These are phyloP conservation scores for Larimichthys polyactis DNA, from an alignment of 2,113 vertebrate genomes.

Conservation along the genomic window DNA sequence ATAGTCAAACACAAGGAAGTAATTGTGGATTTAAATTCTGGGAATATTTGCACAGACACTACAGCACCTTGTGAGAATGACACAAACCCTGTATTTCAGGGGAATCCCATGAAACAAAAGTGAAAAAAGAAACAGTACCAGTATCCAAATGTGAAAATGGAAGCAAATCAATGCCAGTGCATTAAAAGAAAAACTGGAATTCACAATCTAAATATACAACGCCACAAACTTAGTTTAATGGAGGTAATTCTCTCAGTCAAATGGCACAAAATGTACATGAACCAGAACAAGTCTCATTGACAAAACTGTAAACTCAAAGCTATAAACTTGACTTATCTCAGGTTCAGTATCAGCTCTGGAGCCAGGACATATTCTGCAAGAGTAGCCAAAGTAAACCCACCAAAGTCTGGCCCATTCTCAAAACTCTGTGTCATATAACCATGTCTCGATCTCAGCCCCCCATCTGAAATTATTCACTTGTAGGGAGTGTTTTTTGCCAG, in stretches of 20 bases:
- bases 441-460: constrained; percentile 51
- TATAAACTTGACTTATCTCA: constrained; percentile 58
- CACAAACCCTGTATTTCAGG: too few species aligned
- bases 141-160: too few species aligned
- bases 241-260: constrained; percentile 35
- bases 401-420: constrained; percentile 46
- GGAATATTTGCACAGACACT: background rate
- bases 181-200: constrained; percentile 22
- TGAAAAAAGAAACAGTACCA: too few species aligned
- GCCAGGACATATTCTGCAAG: constrained; percentile 38
- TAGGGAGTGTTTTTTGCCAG: constrained; percentile 45
- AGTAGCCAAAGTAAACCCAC: constrained; percentile 69
- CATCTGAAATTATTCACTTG: constrained; percentile 63
- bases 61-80: too few species aligned
- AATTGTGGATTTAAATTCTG: background rate
- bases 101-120: too few species aligned
- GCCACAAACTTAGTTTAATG: constrained; percentile 23
- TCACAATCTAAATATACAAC: constrained; percentile 34
- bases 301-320: constrained; percentile 41
- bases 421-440: constrained; percentile 57
- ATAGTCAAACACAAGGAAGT: background rate
- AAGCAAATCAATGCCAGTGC: too few species aligned
- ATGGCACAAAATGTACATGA: constrained; percentile 31
- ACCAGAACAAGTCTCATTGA: constrained; percentile 45
- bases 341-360: constrained; percentile 57